phyloP scores from a whole-genome alignment of 1,140 invertebrate genomes.

The Procambarus virginalis region DNA sequence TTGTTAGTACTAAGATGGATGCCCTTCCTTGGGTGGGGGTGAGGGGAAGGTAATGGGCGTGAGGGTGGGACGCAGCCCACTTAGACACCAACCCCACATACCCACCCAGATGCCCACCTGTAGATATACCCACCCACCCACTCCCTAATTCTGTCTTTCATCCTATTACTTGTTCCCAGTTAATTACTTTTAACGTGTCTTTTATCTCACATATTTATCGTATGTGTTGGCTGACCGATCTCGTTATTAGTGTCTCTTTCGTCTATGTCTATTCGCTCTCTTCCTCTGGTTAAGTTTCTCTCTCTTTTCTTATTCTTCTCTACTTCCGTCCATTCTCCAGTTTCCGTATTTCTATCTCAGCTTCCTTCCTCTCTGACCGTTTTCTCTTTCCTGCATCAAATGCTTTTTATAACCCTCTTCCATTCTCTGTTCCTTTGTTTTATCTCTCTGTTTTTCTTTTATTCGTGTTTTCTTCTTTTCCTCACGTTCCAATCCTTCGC shows the following conservation, averaged over 20 bases:
- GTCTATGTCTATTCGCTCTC: neutral
- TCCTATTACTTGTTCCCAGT: neutral
- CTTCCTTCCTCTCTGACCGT: no score
- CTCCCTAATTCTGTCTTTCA: no score
- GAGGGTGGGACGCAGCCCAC: no score
- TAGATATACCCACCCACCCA: neutral
- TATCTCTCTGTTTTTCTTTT: neutral
- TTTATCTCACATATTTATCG: neutral
- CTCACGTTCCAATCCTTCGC: neutral
- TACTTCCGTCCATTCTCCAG: no score
- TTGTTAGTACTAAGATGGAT: constrained; percentile 9
- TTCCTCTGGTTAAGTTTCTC: neutral
- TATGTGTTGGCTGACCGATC: neutral
- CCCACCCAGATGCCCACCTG: neutral
- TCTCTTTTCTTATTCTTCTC: neutral
- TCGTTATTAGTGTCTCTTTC: neutral
- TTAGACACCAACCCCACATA: neutral
- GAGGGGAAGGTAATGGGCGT: no score
- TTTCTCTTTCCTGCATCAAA: no score
- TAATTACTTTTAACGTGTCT: neutral
- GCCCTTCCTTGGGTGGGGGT: neutral
- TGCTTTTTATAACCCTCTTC: neutral
- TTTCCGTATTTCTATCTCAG: no score
- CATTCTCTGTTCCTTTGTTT: neutral
- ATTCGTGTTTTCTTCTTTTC: neutral